Evolutionary conservation across 1,140 invertebrate genomes (phyloP).

Genomic region (Sinonovacula constricta): DNA sequence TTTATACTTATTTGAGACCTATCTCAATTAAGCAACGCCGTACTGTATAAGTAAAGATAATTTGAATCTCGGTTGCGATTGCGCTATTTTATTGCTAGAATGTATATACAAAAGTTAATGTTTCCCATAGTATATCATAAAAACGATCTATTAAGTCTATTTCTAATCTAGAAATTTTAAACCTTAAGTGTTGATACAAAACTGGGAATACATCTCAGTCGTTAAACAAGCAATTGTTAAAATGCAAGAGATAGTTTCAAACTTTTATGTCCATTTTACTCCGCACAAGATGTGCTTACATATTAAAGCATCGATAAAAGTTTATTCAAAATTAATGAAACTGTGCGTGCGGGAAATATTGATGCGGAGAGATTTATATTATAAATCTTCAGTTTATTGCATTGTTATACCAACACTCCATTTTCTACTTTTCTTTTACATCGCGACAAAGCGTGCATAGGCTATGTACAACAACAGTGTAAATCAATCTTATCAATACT

Average conservation of each 20-base stretch:
- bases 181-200: background rate
- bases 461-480: no score
- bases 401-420: constrained; percentile 47
- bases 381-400: constrained; percentile 54
- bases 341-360: constrained; percentile 32
- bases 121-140: background rate
- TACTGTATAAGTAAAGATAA: no score
- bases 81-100: background rate
- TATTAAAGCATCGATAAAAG: constrained; percentile 52
- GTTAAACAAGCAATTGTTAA: background rate
- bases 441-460: no score
- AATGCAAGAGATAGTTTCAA: constrained; percentile 9
- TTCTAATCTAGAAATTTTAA: background rate
- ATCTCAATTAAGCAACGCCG: no score
- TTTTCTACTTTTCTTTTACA: constrained; percentile 34
- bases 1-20: no score
- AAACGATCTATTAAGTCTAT: background rate
- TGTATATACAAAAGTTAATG: background rate
- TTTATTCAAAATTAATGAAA: constrained; percentile 46
- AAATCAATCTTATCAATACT: no score
- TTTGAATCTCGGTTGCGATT: no score
- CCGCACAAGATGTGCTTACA: constrained; percentile 25
- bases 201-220: background rate
- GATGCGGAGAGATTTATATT: constrained; percentile 35
- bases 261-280: constrained; percentile 38